These are phyloP conservation scores for Octodonta nipae DNA, from an alignment of 2,888 invertebrate genomes.

Conservation along the genomic window DNA sequence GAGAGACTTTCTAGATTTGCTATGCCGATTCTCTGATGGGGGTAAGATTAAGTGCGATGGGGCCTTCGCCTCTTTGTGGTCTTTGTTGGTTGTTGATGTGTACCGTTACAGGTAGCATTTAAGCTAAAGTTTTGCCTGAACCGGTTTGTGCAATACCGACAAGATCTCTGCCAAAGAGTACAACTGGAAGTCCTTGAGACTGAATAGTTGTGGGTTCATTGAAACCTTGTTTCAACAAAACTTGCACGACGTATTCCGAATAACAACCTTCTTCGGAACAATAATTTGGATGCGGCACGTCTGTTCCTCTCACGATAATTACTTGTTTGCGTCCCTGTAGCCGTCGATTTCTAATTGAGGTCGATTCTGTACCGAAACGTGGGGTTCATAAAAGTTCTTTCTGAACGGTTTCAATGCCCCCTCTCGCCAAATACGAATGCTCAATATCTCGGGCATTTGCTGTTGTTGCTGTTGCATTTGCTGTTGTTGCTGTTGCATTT, in stretches of 20 bases:
- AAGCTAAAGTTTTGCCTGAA: constrained; percentile 82
- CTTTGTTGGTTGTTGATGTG: constrained; percentile 86
- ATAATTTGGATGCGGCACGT: constrained; percentile 76
- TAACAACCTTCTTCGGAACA: constrained; percentile 84
- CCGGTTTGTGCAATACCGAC: constrained; percentile 77
- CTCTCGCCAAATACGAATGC: too few species aligned
- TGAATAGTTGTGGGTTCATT: constrained; percentile 88
- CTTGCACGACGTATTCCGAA: constrained; percentile 70
- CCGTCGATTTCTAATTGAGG: constrained; percentile 44
- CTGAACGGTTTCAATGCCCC: constrained; percentile 62
- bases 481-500: too few species aligned
- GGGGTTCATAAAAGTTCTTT: constrained; percentile 84
- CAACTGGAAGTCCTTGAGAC: constrained; percentile 52
- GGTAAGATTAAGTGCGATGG: constrained; percentile 81
- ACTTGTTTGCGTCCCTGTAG: constrained; percentile 43
- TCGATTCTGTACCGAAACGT: constrained; percentile 52
- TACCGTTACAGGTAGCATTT: constrained; percentile 87
- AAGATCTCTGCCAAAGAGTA: constrained; percentile 80
- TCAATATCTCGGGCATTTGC: too few species aligned
- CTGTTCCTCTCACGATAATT: constrained; percentile 79
- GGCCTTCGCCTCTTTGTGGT: constrained; percentile 65
- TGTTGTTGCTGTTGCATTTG: too few species aligned
- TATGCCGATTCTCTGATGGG: constrained; percentile 85
- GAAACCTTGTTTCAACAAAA: constrained; percentile 67
- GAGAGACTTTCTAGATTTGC: constrained; percentile 87